Percentiles rank a stretch among this genome's conserved stretches.
Evolutionary conservation across 1,140 invertebrate genomes (phyloP).

Genomic region (Conopomorpha cramerella): DNA sequence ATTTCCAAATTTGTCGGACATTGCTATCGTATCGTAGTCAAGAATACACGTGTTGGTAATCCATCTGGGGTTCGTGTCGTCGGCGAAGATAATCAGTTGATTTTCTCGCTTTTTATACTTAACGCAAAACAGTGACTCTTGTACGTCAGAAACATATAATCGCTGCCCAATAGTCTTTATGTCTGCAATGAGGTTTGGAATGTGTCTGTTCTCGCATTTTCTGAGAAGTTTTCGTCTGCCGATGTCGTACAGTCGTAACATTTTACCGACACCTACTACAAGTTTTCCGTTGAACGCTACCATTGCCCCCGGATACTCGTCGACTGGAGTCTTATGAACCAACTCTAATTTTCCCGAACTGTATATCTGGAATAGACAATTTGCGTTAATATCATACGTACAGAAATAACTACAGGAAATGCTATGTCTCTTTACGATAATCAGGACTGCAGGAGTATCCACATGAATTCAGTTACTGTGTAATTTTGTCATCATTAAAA

Average conservation of each 20-base stretch:
- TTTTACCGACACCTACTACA: conserved; percentile 89
- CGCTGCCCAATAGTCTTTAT: conserved; percentile 93
- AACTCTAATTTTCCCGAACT: conserved; percentile 73
- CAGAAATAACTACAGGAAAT: neutral
- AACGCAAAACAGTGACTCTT: conserved; percentile 96
- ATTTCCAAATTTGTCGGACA: conserved; percentile 99
- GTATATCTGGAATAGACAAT: conserved; percentile 4
- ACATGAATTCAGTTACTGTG: conserved; percentile 23
- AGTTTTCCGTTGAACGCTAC: conserved; percentile 91
- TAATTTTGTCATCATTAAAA: conserved; percentile 7
- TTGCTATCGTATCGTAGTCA: conserved; percentile 96
- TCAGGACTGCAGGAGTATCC: conserved; percentile 55
- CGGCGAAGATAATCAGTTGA: conserved; percentile 97
- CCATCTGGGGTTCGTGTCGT: conserved; percentile 96
- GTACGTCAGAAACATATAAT: conserved; percentile 94
- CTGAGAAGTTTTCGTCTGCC: conserved; percentile 91
- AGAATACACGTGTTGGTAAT: conserved; percentile 90
- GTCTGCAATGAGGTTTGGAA: conserved; percentile 92
- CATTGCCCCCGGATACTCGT: conserved; percentile 90
- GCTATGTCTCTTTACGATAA: neutral
- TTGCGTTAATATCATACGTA: no score
- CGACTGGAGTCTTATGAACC: conserved; percentile 91
- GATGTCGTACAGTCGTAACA: conserved; percentile 93
- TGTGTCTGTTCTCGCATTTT: conserved; percentile 99
- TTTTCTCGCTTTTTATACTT: conserved; percentile 96